A percentile compares a stretch with the other conserved stretches of the same genome.
Evolutionary conservation across 92 coral and sea anemone genomes (phyloP).

Genomic region (Epizoanthus stellaris): DNA sequence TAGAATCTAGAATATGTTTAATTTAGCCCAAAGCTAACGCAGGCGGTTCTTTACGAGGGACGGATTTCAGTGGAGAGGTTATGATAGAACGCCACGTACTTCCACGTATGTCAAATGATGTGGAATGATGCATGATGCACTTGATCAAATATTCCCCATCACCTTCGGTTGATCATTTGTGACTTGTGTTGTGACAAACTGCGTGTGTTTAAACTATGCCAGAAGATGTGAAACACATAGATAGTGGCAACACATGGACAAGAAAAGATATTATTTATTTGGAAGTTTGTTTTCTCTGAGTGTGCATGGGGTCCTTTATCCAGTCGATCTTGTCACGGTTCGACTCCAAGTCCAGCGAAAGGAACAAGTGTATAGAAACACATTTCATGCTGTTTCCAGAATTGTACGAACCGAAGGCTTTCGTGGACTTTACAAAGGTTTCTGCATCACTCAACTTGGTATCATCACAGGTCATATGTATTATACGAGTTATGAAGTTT

Average conservation of each 20-base stretch:
- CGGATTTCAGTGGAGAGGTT: too few species aligned
- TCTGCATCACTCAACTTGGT: slow-evolving; percentile 71
- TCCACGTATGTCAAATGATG: too few species aligned
- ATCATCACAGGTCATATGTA: slow-evolving; percentile 85
- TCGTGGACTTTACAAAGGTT: slow-evolving; percentile 87
- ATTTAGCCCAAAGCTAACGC: too few species aligned
- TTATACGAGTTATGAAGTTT: slow-evolving; percentile 84
- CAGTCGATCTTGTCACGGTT: slow-evolving; percentile 87
- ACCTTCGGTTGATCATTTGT: too few species aligned
- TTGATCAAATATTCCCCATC: too few species aligned
- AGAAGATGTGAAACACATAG: slow-evolving; percentile 81
- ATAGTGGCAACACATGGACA: slow-evolving; percentile 95
- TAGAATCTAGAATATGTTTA: too few species aligned
- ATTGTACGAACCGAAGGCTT: slow-evolving; percentile 81
- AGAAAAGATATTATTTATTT: slow-evolving; percentile 70
- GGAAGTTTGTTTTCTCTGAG: slow-evolving; percentile 74
- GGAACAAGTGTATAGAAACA: slow-evolving; percentile 74
- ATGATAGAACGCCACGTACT: too few species aligned
- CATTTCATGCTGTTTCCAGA: slow-evolving; percentile 82
- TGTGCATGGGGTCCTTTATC: slow-evolving; percentile 71
- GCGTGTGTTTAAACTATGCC: slow-evolving; percentile 61
- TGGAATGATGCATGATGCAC: too few species aligned
- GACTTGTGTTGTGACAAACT: too few species aligned
- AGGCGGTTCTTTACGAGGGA: too few species aligned
- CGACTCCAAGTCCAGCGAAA: slow-evolving; percentile 91